Conservation (phyloP, 2,797 vertebrate genomes). For the Lithobates sylvaticus region DNA sequence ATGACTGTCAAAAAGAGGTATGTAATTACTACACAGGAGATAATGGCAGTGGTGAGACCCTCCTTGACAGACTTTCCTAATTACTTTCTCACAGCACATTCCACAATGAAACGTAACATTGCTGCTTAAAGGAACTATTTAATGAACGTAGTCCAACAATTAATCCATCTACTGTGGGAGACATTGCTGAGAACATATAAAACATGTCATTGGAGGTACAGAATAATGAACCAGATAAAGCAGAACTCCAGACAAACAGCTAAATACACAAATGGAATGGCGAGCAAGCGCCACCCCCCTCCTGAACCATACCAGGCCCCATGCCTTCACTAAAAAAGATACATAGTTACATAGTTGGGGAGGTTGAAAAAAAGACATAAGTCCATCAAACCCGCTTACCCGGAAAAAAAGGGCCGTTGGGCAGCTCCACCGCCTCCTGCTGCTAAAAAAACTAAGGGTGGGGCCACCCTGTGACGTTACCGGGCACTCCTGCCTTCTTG, state of each 20-base stretch:
- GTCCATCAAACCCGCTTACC: no score
- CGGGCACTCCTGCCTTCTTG: no score
- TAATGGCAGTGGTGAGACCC: conserved; percentile 46
- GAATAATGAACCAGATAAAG: no score
- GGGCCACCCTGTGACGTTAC: no score
- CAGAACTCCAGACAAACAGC: neutral
- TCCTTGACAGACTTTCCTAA: conserved; percentile 43
- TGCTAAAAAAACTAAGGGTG: no score
- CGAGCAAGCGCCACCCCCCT: no score
- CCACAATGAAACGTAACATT: conserved; percentile 26
- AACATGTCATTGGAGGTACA: neutral
- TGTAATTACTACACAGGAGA: conserved; percentile 57
- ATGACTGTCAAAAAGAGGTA: conserved; percentile 23
- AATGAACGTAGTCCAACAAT: conserved; percentile 27
- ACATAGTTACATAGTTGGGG: no score
- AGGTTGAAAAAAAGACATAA: no score
- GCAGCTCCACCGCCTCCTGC: no score
- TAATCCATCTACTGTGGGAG: conserved; percentile 1
- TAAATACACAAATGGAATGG: neutral
- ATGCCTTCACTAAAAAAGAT: no score
- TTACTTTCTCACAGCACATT: conserved; percentile 36
- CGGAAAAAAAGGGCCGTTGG: no score
- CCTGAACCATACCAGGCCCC: no score
- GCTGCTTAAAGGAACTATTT: conserved; percentile 39
- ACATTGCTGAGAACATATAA: neutral